Conservation (phyloP, 2,888 invertebrate species). For the Marasmarcha lunaedactyla region DNA sequence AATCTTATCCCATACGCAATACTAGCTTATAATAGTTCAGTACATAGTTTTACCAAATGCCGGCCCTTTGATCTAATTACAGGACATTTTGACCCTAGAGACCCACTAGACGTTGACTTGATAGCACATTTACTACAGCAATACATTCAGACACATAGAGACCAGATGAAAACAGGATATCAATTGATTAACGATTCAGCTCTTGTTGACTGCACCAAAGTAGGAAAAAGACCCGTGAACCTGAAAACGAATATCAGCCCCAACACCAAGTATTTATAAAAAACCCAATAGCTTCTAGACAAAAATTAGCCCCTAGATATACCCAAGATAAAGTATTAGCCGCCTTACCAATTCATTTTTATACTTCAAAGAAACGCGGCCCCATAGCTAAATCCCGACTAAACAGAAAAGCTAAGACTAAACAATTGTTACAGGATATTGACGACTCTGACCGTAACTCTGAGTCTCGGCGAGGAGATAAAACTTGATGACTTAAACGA, state of each 20-base stretch:
- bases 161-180: constrained; percentile 10
- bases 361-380: background rate
- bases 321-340: constrained; percentile 5
- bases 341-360: constrained; percentile 5
- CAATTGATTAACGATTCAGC: constrained; percentile 11
- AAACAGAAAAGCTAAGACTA: background rate
- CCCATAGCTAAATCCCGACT: no score
- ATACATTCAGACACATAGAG: constrained; percentile 12
- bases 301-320: constrained; percentile 10
- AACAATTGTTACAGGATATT: constrained; percentile 3
- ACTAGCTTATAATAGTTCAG: no score
- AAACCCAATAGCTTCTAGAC: no score
- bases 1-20: constrained; percentile 8
- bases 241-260: constrained; percentile 6
- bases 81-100: constrained; percentile 17
- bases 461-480: constrained; percentile 1
- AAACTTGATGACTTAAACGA: no score
- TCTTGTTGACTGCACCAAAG: background rate
- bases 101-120: no score
- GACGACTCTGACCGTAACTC: background rate
- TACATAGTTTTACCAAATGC: no score
- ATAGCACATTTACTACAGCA: constrained; percentile 16
- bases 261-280: constrained; percentile 9
- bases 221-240: constrained; percentile 9
- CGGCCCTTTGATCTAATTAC: no score